Conservation (phyloP, 2,888 invertebrate species). For the Thera obeliscata region DNA sequence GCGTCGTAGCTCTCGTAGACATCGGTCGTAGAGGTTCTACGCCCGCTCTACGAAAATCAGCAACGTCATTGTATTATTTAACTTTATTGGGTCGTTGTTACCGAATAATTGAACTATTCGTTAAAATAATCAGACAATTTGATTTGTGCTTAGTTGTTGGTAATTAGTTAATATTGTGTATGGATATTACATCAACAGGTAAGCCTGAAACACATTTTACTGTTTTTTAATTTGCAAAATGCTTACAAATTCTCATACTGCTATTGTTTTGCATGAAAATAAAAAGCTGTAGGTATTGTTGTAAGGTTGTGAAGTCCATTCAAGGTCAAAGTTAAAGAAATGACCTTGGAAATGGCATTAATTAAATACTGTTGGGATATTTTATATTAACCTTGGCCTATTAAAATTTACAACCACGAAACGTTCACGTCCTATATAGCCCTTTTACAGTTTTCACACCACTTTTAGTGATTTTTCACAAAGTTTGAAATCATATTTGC, state of each 20-base stretch:
- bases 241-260: not conserved
- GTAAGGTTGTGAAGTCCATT: not conserved
- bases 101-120: conserved; percentile 17
- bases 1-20: conserved; percentile 67
- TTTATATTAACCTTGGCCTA: not conserved
- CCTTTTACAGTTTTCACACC: too few relatives aligned
- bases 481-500: not conserved
- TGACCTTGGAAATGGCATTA: not conserved
- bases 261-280: not conserved
- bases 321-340: not conserved
- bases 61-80: conserved; percentile 33
- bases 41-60: conserved; percentile 18
- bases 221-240: not conserved
- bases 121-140: conserved; percentile 3
- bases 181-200: conserved; percentile 43
- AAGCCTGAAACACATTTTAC: not conserved
- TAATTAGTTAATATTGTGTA: conserved; percentile 40
- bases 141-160: conserved; percentile 18
- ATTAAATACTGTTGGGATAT: not conserved
- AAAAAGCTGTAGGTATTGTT: not conserved
- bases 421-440: too few relatives aligned
- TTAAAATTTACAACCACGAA: not conserved
- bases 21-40: conserved; percentile 39
- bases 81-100: conserved; percentile 22
- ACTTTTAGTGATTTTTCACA: not conserved